Evolutionary conservation across 2,113 vertebrate species (phyloP).

Genomic region (Channa argus): DNA sequence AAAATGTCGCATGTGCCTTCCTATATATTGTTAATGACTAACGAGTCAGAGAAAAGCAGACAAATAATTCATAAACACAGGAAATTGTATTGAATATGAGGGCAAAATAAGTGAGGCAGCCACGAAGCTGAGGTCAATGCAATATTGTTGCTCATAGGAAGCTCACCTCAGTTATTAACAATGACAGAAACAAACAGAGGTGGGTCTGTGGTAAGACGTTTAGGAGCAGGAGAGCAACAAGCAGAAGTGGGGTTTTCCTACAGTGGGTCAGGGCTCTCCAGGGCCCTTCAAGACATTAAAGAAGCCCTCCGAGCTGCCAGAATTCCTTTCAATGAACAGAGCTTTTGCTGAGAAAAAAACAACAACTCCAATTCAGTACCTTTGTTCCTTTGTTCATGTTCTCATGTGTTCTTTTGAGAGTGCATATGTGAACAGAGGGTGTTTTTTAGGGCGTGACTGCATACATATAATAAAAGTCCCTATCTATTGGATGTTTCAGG

Average conservation of each 20-base stretch:
- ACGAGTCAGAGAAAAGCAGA: constrained; percentile 65
- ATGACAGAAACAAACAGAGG: constrained; percentile 81
- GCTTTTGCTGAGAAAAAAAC: constrained; percentile 60
- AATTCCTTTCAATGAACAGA: constrained; percentile 73
- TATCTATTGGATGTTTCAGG: constrained; percentile 24
- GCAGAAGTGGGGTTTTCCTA: constrained; percentile 77
- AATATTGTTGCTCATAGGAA: constrained; percentile 87
- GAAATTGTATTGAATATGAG: constrained; percentile 80
- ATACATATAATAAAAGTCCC: constrained; percentile 40
- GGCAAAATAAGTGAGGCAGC: constrained; percentile 61
- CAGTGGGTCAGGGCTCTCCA: constrained; percentile 34
- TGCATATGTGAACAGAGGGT: constrained; percentile 50
- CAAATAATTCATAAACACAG: constrained; percentile 76
- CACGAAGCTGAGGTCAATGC: constrained; percentile 78
- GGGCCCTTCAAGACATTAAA: constrained; percentile 73
- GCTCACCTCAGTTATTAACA: constrained; percentile 78
- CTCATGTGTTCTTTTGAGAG: constrained; percentile 68
- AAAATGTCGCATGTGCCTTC: constrained; percentile 49
- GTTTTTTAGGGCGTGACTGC: constrained; percentile 53
- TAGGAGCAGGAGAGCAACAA: constrained; percentile 69
- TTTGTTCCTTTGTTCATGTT: constrained; percentile 80
- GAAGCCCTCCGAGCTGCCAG: constrained; percentile 71
- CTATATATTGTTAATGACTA: constrained; percentile 75
- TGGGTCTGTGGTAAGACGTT: constrained; percentile 59
- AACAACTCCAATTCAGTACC: constrained; percentile 49